Evolutionary conservation across 2,113 vertebrate species (phyloP).

Genomic region (Candoia aspera): DNA sequence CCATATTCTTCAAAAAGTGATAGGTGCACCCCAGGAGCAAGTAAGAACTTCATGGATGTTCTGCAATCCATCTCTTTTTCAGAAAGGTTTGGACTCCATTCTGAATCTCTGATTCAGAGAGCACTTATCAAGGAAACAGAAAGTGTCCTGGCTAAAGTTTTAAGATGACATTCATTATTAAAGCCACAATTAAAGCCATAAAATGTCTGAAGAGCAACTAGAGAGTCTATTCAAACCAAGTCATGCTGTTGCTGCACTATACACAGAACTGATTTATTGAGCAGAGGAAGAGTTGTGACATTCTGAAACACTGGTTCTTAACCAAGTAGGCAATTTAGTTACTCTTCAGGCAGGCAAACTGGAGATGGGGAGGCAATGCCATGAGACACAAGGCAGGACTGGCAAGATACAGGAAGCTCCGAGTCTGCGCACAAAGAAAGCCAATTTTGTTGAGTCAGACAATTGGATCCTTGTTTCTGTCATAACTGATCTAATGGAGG

Average conservation of each 20-base stretch:
- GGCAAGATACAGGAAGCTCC: background rate
- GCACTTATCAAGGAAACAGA: conserved; percentile 1
- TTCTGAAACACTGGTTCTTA: background rate
- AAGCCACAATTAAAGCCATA: background rate
- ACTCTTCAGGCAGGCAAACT: background rate
- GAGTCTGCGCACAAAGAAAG: conserved; percentile 10
- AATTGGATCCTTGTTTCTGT: conserved; percentile 41
- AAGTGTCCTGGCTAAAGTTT: rapidly evolving
- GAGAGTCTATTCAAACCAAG: background rate
- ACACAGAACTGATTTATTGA: background rate
- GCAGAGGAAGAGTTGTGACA: background rate
- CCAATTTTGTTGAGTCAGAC: conserved; percentile 37
- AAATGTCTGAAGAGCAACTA: background rate
- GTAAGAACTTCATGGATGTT: rapidly evolving
- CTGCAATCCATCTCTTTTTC: background rate
- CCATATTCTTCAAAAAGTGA: background rate
- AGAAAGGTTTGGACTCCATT: background rate
- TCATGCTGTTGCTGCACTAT: background rate
- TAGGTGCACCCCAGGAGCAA: background rate
- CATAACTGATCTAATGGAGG: conserved; percentile 18
- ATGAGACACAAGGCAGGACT: background rate
- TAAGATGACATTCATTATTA: background rate
- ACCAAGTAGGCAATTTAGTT: conserved; percentile 12
- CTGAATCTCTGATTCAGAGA: background rate
- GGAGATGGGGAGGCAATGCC: background rate